Percentiles rank a stretch among this genome's conserved stretches.
Conservation (phyloP, 2,113 vertebrate genomes). For the Gadus chalcogrammus region DNA sequence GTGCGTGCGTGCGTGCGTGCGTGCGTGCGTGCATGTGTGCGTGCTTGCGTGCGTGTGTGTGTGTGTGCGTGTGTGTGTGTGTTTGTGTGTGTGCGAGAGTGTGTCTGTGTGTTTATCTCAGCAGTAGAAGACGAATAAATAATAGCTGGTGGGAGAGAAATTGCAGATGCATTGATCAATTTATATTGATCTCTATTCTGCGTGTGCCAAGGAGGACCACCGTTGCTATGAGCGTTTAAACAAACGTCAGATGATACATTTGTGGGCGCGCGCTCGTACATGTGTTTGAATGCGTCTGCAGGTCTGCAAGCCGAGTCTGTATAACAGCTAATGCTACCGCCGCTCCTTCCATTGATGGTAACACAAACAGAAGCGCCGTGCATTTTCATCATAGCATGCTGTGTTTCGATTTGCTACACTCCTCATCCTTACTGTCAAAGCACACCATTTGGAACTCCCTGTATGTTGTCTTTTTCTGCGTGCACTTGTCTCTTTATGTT, state of each 20-base stretch:
- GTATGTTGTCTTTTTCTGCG: background rate
- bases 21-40: background rate
- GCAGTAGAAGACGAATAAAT: conserved; percentile 1
- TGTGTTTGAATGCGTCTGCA: conserved; percentile 1
- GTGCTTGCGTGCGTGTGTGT: background rate
- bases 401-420: background rate
- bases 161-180: conserved; percentile 1
- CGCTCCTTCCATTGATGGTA: background rate
- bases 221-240: conserved; percentile 34
- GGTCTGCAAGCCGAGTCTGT: conserved; percentile 12
- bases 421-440: background rate
- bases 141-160: background rate
- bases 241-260: conserved; percentile 32
- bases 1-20: conserved; percentile 3
- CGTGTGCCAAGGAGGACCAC: conserved; percentile 5
- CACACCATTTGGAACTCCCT: background rate
- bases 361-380: background rate
- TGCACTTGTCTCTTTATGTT: too few relatives aligned
- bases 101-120: background rate
- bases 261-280: background rate
- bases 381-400: background rate
- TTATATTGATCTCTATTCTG: conserved; percentile 24
- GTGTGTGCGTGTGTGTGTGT: conserved; percentile 5
- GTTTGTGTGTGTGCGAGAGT: background rate
- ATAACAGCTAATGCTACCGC: conserved; percentile 7